Evolutionary conservation across 2,888 invertebrate species (phyloP), one percentile per base, ranked within the genome.

Genomic region (Standfussiana lucernea): DNA sequence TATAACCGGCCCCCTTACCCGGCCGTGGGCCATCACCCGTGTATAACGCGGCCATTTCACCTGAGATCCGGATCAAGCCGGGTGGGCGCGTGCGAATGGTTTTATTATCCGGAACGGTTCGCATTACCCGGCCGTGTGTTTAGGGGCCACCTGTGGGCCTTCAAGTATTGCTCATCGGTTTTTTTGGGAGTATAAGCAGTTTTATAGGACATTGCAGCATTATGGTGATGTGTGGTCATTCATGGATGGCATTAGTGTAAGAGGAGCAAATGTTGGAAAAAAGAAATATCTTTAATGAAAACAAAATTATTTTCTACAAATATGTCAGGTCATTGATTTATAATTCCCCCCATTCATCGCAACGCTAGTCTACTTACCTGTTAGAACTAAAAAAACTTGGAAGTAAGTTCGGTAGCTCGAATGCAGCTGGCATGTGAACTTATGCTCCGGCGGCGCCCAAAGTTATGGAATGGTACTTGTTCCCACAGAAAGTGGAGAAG

Each of bases 91-190:
- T 92, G 92, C 90, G 79, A 93, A 94, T 93, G 93, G 91, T 90
- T 91, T 91, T 93, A 93, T 94, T 93, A 93, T 91, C 92, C 93
- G 91, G 89, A 79, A 84, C 85, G 79, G 66, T 79, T 83, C 86
- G 82, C 80, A 72, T 85, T 83, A 89, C 85, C 89, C 86, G 83
- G 79, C 77, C 84, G 84, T 74, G 88, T 87, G 90, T 91, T 92
- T 90, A 92, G 83, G 86, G 86, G 86, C 92, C 94, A 93, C 94
- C 93, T 94, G 94, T 93, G 89, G 86, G 89, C 69, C 69, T 59
- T 72, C 47, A 67, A 40, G 28, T 65, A 73, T 45, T 71, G 37
- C 35, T 62, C 64, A 24, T 15, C 64, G 50, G 56, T 42, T 83
- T 76, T 83, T 83, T 73, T 67, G 35, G 40, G 10, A 61, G 18